Base-by-base conservation (phyloP, 2,797 vertebrate genomes). In the Chiloscyllium punctatum region DNA sequence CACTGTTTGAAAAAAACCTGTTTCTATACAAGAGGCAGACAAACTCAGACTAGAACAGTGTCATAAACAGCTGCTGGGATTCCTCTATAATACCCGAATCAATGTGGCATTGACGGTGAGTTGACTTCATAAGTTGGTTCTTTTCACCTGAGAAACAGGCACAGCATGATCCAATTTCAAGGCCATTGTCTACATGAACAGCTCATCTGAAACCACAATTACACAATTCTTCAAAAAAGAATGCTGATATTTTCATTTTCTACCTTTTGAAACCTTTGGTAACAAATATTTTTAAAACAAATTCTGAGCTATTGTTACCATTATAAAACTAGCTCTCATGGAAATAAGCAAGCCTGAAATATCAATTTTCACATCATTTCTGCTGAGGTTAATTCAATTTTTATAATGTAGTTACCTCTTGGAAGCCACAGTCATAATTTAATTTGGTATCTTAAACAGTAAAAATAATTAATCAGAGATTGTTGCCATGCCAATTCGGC, bases 381-480 rank as follows among this genome's bases (percentile, higher is more conserved):
- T 72, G 94, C 71, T 57, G 16, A 77, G 42, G 71, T 13, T 95
- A 33, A 95, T 77, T 95, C 11, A 57, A 57, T 95, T 57, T 33
- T n/a, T 16, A 57, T 95, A 77, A 95, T 95, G 16, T 71, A 53
- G 42, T 94, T 95, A 57, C 48, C 30, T 53, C 48, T 74, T 16
- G 15, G 94, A 95, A 95, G 71, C 71, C 30, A 77, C 72, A 57
- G 25, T 16, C 15, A 21, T 95, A 77, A 95, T 95, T 77, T 95
- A 42, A 95, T 95, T 95, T 53, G 7, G 42, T 25, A 77, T 51
- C 71, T 77, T 71, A 72, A 42, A 95, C 51, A 95, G 48, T 18
- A 57, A 77, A 71, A 74, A n/a, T 48, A 94, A 77, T 94, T 30
- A 95, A 77, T 95, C 15, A 25, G 1, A 72, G 30, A 18, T 57